These are phyloP conservation scores for Vimba vimba DNA, from an alignment of 2,113 vertebrate species.

Conservation along the genomic window DNA sequence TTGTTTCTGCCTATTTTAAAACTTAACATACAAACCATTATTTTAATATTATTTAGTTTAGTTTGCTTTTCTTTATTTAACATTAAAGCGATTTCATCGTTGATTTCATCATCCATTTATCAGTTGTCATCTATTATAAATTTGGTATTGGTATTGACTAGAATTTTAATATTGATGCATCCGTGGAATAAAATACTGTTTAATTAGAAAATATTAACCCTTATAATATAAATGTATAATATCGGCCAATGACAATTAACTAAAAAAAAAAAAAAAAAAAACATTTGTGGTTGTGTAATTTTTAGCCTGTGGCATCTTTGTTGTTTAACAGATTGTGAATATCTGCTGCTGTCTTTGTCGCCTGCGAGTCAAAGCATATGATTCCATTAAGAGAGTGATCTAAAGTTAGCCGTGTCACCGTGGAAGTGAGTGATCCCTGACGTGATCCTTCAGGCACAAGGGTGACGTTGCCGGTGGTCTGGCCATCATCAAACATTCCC, in stretches of 20 bases:
- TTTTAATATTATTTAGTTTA: not conserved
- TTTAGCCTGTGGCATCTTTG: not conserved
- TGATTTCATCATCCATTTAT: too few species aligned
- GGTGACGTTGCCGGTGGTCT: constrained; percentile 53
- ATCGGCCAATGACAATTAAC: not conserved
- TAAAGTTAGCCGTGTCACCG: constrained; percentile 36
- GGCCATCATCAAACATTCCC: constrained; percentile 55
- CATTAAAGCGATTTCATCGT: not conserved
- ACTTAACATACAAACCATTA: not conserved
- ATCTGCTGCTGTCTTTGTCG: not conserved
- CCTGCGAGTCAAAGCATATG: constrained; percentile 24
- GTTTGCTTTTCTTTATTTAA: not conserved
- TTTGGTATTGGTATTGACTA: not conserved
- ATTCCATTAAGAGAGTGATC: not conserved
- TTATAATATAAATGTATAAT: not conserved
- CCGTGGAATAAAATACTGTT: not conserved
- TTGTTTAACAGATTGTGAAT: not conserved
- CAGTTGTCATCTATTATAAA: too few species aligned
- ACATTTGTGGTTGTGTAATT: not conserved
- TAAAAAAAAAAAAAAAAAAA: not conserved
- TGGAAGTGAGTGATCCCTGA: constrained; percentile 45
- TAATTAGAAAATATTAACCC: not conserved
- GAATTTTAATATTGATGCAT: not conserved
- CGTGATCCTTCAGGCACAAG: constrained; percentile 62
- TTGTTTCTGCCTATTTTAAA: not conserved